phyloP scores from a whole-genome alignment of 2,888 invertebrate species.

The Hypomecis atomaria region DNA sequence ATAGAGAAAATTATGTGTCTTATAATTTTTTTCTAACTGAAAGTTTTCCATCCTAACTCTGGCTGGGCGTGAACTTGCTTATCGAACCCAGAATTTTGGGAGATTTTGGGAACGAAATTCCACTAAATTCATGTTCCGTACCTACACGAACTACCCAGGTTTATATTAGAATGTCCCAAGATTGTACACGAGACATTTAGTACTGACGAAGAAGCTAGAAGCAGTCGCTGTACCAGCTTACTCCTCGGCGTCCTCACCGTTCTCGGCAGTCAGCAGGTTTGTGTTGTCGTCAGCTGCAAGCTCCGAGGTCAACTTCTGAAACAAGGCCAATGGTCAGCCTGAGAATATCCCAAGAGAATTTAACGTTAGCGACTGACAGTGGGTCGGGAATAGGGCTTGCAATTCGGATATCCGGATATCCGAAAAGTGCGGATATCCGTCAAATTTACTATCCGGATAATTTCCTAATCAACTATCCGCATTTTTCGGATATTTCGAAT shows the following conservation, averaged over 20 bases:
- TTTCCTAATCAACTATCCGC: too few relatives aligned
- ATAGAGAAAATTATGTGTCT: background rate
- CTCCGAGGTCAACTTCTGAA: conserved; percentile 75
- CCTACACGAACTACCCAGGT: too few relatives aligned
- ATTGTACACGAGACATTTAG: conserved; percentile 64
- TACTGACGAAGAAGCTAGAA: conserved; percentile 60
- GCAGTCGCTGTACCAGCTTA: conserved; percentile 53
- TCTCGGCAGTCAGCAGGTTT: conserved; percentile 77
- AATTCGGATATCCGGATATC: too few relatives aligned
- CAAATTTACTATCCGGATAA: too few relatives aligned
- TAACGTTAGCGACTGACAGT: too few relatives aligned
- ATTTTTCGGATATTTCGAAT: too few relatives aligned
- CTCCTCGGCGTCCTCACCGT: conserved; percentile 77
- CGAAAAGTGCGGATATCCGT: too few relatives aligned
- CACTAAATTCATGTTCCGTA: too few relatives aligned
- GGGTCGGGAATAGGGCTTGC: too few relatives aligned
- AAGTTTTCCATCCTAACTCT: background rate
- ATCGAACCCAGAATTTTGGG: background rate
- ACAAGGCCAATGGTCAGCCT: conserved; percentile 47
- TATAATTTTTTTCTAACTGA: background rate
- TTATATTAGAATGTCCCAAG: too few relatives aligned
- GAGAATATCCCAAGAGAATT: background rate
- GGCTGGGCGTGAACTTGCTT: background rate
- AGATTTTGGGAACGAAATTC: background rate
- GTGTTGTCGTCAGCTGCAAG: conserved; percentile 79